Conservation (phyloP, 2,888 invertebrate genomes). For the Tinea pellionella region DNA sequence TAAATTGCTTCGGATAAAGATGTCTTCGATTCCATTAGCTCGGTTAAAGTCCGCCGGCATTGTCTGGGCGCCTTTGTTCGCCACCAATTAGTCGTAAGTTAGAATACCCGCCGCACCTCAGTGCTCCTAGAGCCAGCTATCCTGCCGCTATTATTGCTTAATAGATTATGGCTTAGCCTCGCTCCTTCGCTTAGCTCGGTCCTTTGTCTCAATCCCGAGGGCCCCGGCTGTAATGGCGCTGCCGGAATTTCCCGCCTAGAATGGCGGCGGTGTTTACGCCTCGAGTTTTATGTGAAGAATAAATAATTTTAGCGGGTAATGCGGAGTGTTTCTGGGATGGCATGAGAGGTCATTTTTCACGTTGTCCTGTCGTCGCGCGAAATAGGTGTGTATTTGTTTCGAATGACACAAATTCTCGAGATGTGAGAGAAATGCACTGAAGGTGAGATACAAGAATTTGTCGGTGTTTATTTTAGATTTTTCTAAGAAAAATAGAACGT, state of each 20-base stretch:
- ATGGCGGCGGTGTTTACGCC: slow-evolving; percentile 16
- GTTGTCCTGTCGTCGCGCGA: slow-evolving; percentile 18
- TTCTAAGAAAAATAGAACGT: not conserved
- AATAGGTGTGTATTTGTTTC: slow-evolving; percentile 36
- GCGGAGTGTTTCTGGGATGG: slow-evolving; percentile 22
- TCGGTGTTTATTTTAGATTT: not conserved
- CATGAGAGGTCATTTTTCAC: slow-evolving; percentile 39
- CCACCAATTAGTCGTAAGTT: slow-evolving; percentile 29
- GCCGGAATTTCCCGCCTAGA: slow-evolving; percentile 17
- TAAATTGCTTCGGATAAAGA: slow-evolving; percentile 25
- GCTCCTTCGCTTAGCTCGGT: slow-evolving; percentile 23
- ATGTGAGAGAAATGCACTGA: not conserved
- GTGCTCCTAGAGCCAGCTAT: slow-evolving; percentile 15
- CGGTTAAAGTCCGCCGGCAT: slow-evolving; percentile 24
- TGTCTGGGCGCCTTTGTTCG: slow-evolving; percentile 46
- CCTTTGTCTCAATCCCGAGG: slow-evolving; percentile 32
- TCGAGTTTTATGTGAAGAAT: slow-evolving; percentile 16
- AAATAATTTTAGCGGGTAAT: slow-evolving; percentile 31
- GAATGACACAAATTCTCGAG: slow-evolving; percentile 26
- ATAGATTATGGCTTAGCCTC: slow-evolving; percentile 44
- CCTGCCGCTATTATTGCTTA: slow-evolving; percentile 41
- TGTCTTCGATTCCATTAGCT: slow-evolving; percentile 39
- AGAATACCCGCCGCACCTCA: slow-evolving; percentile 22
- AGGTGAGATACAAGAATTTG: slow-evolving; percentile 1
- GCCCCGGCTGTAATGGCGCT: slow-evolving; percentile 17